Evolutionary conservation across 2,888 invertebrate species (phyloP).

Genomic region (Cartodere bifasciata): DNA sequence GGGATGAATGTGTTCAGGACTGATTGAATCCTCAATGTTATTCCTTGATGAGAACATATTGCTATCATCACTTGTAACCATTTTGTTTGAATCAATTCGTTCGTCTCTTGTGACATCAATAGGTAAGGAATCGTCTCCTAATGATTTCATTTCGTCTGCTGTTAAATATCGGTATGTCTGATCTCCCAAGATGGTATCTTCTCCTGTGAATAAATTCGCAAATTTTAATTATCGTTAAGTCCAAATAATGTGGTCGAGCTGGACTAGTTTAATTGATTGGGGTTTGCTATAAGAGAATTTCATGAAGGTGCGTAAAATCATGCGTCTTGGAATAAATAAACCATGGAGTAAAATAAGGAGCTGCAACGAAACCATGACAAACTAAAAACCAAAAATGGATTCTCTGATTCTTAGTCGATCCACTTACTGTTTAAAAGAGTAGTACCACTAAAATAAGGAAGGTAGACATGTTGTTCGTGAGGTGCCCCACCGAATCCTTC

Average conservation of each 20-base stretch:
- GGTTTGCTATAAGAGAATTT: too few species aligned
- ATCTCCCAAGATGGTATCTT: slow-evolving; percentile 83
- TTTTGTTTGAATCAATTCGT: slow-evolving; percentile 57
- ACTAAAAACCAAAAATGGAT: too few species aligned
- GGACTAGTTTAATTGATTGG: too few species aligned
- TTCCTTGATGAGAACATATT: slow-evolving; percentile 39
- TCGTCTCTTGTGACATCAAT: slow-evolving; percentile 90
- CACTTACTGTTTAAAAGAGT: slow-evolving; percentile 71
- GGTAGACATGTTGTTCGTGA: slow-evolving; percentile 68
- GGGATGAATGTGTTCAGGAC: slow-evolving; percentile 46
- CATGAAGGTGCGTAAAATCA: too few species aligned
- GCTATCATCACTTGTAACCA: slow-evolving; percentile 38
- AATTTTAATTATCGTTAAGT: too few species aligned
- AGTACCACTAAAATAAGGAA: slow-evolving; percentile 75
- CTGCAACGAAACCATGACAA: too few species aligned
- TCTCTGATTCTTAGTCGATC: too few species aligned
- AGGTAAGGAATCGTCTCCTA: slow-evolving; percentile 85
- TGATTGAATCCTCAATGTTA: slow-evolving; percentile 48
- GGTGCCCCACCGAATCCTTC: slow-evolving; percentile 56
- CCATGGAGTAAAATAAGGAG: too few species aligned
- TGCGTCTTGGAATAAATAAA: too few species aligned
- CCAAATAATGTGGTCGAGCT: too few species aligned
- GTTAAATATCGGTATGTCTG: slow-evolving; percentile 86
- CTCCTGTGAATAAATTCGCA: too few species aligned
- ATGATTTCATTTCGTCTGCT: slow-evolving; percentile 89